Conservation (phyloP, 2,113 vertebrate species). For the Ameiurus melas region DNA sequence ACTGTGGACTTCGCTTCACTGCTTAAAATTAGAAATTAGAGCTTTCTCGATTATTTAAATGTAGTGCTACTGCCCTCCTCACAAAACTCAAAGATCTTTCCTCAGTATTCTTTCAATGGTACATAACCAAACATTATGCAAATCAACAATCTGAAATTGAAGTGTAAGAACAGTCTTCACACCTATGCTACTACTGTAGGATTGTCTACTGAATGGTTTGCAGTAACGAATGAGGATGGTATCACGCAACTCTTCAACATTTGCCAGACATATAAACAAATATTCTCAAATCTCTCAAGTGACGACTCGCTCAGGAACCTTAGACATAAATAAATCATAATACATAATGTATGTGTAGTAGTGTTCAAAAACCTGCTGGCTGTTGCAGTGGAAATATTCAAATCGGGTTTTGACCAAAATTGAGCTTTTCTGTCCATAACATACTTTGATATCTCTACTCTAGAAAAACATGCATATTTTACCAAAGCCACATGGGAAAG, state of each 20-base stretch:
- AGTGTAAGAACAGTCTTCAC: not conserved
- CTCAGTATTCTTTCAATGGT: not conserved
- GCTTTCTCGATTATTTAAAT: not conserved
- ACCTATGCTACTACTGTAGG: not conserved
- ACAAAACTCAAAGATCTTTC: not conserved
- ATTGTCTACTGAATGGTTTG: not conserved
- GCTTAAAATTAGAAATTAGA: not conserved
- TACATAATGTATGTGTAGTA: not conserved
- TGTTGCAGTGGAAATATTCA: not conserved
- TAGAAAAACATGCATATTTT: not conserved
- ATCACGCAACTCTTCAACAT: not conserved
- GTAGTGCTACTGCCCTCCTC: not conserved
- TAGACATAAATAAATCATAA: constrained; percentile 1
- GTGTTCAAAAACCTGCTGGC: not conserved
- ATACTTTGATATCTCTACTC: not conserved
- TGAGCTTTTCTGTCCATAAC: not conserved
- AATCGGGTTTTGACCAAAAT: not conserved
- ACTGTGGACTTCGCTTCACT: not conserved
- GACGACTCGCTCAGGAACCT: not conserved
- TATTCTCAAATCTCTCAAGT: not conserved
- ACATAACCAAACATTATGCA: not conserved
- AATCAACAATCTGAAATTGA: not conserved
- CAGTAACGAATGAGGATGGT: not conserved
- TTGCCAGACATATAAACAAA: not conserved
- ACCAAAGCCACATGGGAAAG: not conserved